phyloP scores from a whole-genome alignment of 2,113 vertebrate species.

The Naja naja region DNA sequence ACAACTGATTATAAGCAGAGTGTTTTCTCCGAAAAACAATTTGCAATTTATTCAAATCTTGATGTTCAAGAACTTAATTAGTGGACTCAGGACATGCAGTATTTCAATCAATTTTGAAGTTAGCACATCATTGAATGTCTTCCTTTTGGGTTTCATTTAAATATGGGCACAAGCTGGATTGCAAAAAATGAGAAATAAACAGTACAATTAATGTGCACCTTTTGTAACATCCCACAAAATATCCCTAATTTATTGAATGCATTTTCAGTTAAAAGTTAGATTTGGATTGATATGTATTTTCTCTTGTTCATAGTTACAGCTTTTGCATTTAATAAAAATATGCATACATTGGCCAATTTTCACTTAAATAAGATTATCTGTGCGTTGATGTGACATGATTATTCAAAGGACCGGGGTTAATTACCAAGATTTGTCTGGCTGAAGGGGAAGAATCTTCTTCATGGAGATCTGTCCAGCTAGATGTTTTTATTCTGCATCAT shows the following conservation, averaged over 20 bases:
- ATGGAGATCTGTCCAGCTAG: neutral
- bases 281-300: neutral
- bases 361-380: neutral
- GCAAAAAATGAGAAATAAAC: neutral
- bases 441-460: neutral
- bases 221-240: neutral
- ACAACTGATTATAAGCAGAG: neutral
- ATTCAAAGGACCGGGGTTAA: neutral
- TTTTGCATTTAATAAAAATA: neutral
- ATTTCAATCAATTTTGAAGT: neutral
- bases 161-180: neutral
- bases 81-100: neutral
- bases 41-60: neutral
- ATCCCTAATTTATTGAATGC: neutral
- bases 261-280: neutral
- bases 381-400: neutral
- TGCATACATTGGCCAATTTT: neutral
- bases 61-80: neutral
- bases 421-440: neutral
- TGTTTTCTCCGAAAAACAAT: neutral
- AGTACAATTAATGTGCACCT: neutral
- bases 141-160: neutral
- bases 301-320: neutral
- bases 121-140: neutral
- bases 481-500: neutral